Base-by-base conservation (phyloP, 2,888 invertebrate genomes). In the Melitaea athalia region DNA sequence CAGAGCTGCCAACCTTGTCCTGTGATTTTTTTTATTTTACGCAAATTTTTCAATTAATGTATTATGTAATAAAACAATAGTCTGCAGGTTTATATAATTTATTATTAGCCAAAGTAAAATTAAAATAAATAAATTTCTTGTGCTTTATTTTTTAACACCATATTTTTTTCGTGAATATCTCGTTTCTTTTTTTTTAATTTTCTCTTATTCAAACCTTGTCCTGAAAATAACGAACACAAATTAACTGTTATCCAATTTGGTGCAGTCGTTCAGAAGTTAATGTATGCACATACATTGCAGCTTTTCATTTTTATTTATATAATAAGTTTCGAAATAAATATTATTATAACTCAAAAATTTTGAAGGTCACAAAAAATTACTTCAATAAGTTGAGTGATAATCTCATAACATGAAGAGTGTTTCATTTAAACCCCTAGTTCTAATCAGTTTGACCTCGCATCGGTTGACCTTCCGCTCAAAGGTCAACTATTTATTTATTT, bases 381-480 rank as follows among this genome's bases (percentile, higher is more conserved):
- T 17, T 55, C 45, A 49, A 14, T 15, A 24, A 60, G 63, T 65
- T 55, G 24, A 59, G 64, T 63, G 59, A 63, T 59, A 64, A 53
- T 59, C 59, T 65, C 60, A 59, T 71, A 69, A 59, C 47, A 53
- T 47, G 68, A 67, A 67, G 71, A 71, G 72, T 64, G 67, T 75
- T 78, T 74, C 68, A 75, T 77, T 80, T 79, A 78, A 74, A 71
- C 75, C 71, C 42, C 71, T 68, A 71, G 77, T 69, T 78, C 78
- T 79, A 77, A 81, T 79, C 73, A 77, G 67, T 74, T 61, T 74
- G 85, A 85, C 88, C 87, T 88, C 79, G 77, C 42, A 57, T 57
- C 31, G 68, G 70, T 59, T 78, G 84, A 86, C 88, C 87, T 88
- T 76, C 79, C 64, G 65, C 60, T 63, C 45, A 77, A 80, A 85